A percentile compares a stretch with the other conserved stretches of the same genome.
Conservation (phyloP, 2,797 vertebrate genomes). For the Hypotaenidia okinawae region DNA sequence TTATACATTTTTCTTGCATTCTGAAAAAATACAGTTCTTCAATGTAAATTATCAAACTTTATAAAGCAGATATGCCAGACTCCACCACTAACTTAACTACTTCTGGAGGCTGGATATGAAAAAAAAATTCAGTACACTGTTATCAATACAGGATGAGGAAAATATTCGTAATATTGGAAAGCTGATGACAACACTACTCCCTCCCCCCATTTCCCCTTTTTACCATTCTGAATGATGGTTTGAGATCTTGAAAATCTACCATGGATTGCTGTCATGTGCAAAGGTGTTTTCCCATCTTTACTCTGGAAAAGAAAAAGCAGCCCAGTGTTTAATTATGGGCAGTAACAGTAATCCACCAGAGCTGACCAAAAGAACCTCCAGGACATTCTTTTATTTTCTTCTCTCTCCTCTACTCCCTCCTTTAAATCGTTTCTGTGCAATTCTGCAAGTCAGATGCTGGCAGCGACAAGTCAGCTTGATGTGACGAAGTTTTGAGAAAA, state of each 20-base stretch:
- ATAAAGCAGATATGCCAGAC: background rate
- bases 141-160: background rate
- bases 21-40: background rate
- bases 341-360: background rate
- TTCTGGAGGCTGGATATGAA: background rate
- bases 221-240: constrained; percentile 97
- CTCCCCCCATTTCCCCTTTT: constrained; percentile 35
- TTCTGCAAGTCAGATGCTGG: background rate
- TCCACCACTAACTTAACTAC: background rate
- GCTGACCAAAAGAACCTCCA: background rate
- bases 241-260: constrained; percentile 98
- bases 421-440: background rate
- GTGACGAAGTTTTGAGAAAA: background rate
- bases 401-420: background rate
- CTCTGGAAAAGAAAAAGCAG: constrained; percentile 80
- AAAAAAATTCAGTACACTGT: background rate
- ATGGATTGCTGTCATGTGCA: constrained; percentile 99
- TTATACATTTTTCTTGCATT: background rate
- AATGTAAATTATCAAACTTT: background rate
- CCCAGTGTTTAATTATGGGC: background rate
- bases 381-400: background rate
- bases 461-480: background rate
- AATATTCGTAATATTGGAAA: background rate
- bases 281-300: constrained; percentile 97
- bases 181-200: background rate